Conservation (phyloP, 2,113 vertebrate genomes). For the Pedionomus torquatus region DNA sequence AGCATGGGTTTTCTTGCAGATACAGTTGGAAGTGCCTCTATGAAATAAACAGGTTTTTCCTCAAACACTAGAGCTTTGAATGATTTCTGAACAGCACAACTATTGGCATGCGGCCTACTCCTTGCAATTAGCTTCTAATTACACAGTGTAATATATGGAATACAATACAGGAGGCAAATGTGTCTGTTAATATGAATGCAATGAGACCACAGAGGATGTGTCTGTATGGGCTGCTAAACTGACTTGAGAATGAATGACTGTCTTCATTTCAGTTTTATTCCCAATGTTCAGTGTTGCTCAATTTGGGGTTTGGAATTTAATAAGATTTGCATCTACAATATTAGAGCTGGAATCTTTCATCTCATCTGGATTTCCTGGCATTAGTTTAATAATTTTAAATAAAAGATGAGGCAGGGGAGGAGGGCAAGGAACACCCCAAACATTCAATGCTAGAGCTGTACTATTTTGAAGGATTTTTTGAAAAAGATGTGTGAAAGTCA, state of each 20-base stretch:
- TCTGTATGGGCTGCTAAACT: background rate
- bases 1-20: background rate
- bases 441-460: background rate
- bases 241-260: conserved; percentile 35
- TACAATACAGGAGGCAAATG: background rate
- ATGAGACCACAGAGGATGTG: background rate
- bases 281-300: background rate
- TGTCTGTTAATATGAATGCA: background rate
- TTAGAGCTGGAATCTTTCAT: conserved; percentile 27
- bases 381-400: conserved; percentile 26
- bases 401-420: background rate
- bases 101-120: background rate
- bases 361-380: conserved; percentile 21
- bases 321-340: conserved; percentile 29
- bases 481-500: background rate
- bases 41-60: background rate
- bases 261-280: conserved; percentile 52
- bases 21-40: background rate
- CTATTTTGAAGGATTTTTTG: background rate
- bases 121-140: conserved; percentile 37
- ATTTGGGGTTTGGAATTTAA: conserved; percentile 24
- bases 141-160: background rate
- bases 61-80: background rate
- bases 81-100: background rate
- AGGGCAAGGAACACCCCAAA: background rate